Base-by-base conservation (phyloP, 2,888 invertebrate genomes). In the Andrena praecox region DNA sequence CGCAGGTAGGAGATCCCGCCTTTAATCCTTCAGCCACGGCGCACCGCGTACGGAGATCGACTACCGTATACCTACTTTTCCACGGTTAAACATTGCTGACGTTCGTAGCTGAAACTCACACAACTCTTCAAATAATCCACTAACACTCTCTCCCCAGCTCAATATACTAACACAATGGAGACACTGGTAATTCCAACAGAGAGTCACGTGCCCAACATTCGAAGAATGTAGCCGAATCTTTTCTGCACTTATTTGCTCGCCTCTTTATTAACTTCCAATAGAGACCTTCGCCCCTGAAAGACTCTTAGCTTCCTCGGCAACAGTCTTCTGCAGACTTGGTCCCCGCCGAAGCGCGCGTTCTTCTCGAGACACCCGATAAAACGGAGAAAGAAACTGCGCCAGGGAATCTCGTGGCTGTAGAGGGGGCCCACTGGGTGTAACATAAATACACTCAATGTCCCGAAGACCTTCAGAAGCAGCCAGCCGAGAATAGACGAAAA, bases 401-500 rank as follows among this genome's bases (percentile, higher is more conserved):
- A 12, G 7, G n/a, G 20, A 60, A 33, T 56, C 7, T n/a, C 5
- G 24, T 1, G 1, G 10, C n/a, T 42, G 0, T 50, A 42, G 42
- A 27, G 27, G 76, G 67, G 50, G 64, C 7, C 56, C 50, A 80
- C 64, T 56, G 67, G 62, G 67, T 74, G 69, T 67, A 83, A 76
- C 84, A 80, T 79, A 89, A 88, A 82, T 85, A 86, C 75, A 60
- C 70, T 70, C 73, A 75, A 69, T 84, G 82, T 86, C 82, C 85
- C 82, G 82, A 84, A 84, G 88, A 85, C 82, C 85, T 87, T 89
- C 89, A 88, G 87, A 88, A 87, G 79, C 89, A 79, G 59, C n/a
- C 76, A 33, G 84, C 80, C 86, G 74, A 84, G 84, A 89, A 89
- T 89, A 89, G 86, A 85, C 83, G 84, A 84, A 89, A 86, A 87